These are phyloP conservation scores for Sylvia atricapilla DNA, from an alignment of 2,113 vertebrate genomes.

Conservation along the genomic window DNA sequence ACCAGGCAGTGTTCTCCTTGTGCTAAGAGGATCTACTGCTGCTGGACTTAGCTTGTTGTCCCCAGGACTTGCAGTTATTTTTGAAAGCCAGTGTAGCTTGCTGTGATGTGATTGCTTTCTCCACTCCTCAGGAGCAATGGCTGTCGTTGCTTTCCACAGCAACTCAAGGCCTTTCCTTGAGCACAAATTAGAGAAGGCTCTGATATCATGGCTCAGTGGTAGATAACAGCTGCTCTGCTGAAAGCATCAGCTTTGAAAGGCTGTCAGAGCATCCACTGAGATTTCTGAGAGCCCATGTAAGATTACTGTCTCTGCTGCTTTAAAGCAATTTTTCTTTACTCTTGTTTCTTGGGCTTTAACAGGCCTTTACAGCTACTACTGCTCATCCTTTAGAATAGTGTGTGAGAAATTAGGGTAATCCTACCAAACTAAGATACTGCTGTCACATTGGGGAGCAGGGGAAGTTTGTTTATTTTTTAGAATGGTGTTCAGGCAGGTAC, in stretches of 20 bases:
- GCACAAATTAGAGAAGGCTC: background rate
- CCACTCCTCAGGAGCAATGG: background rate
- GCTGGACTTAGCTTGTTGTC: background rate
- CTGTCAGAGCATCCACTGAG: background rate
- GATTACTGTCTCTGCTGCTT: background rate
- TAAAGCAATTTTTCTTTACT: background rate
- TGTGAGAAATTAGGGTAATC: background rate
- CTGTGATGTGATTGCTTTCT: background rate
- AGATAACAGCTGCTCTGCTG: background rate
- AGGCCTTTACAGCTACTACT: background rate
- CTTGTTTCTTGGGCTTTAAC: background rate
- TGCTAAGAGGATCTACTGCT: background rate
- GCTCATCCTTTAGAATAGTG: background rate
- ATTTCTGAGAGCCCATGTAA: background rate
- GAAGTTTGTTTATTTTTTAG: background rate
- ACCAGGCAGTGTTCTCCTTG: background rate
- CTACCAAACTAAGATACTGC: background rate
- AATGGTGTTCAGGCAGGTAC: background rate
- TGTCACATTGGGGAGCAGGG: rapidly evolving
- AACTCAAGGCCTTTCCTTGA: background rate
- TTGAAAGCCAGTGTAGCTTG: background rate
- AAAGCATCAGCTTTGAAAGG: background rate
- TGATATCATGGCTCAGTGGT: background rate
- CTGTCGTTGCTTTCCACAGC: background rate
- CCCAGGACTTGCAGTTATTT: background rate